Conservation (phyloP, 2,888 invertebrate genomes). For the Dryomyza anilis region DNA sequence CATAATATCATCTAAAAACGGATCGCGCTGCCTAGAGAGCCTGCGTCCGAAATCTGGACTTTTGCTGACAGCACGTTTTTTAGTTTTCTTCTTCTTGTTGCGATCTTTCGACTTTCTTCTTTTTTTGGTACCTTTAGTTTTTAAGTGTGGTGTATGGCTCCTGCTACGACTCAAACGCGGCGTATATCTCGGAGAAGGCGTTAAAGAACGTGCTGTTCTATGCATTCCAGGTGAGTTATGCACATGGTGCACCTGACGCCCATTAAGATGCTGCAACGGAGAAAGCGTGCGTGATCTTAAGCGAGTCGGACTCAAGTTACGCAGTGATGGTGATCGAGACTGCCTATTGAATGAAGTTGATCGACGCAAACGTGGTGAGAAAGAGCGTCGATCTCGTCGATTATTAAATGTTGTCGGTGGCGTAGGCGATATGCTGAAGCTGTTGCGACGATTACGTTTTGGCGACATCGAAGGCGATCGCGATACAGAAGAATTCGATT, state of each 20-base stretch:
- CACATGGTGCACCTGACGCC: slow-evolving; percentile 37
- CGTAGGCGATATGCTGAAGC: slow-evolving; percentile 57
- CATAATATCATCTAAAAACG: slow-evolving; percentile 44
- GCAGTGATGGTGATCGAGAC: slow-evolving; percentile 40
- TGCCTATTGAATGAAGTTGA: slow-evolving; percentile 44
- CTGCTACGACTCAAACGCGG: slow-evolving; percentile 52
- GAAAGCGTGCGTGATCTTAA: slow-evolving; percentile 56
- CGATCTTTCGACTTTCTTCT: slow-evolving; percentile 50
- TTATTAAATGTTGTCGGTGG: slow-evolving; percentile 39
- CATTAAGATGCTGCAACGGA: slow-evolving; percentile 43
- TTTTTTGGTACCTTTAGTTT: slow-evolving; percentile 39
- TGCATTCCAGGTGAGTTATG: slow-evolving; percentile 31
- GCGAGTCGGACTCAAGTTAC: slow-evolving; percentile 40
- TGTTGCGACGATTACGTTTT: slow-evolving; percentile 40
- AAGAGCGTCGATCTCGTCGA: slow-evolving; percentile 29
- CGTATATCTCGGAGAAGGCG: slow-evolving; percentile 51
- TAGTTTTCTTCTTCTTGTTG: slow-evolving; percentile 51
- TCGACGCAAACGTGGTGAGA: slow-evolving; percentile 41
- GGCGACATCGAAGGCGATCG: slow-evolving; percentile 38
- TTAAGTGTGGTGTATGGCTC: slow-evolving; percentile 40
- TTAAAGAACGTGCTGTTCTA: slow-evolving; percentile 31
- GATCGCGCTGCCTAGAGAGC: slow-evolving; percentile 50
- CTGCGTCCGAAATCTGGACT: slow-evolving; percentile 47
- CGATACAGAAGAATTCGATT: slow-evolving; percentile 46
- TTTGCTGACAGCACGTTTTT: slow-evolving; percentile 44